Base-by-base conservation (phyloP, 2,888 invertebrate genomes). In the Melinopterus prodromus region DNA sequence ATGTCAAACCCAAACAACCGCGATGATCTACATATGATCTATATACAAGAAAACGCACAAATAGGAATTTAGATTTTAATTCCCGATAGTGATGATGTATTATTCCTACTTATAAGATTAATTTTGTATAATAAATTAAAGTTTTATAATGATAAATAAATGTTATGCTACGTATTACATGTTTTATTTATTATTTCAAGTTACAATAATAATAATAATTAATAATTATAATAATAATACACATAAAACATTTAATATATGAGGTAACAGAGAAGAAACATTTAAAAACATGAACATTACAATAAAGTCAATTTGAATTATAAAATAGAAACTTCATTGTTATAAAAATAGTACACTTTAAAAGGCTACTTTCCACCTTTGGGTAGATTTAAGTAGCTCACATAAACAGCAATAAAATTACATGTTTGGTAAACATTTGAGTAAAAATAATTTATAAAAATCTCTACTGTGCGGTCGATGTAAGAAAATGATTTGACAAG, bases 401-500 rank as follows among this genome's bases (percentile, higher is more conserved):
- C 53, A 53, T 9, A 9, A 53, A 1, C 26, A 26, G 26, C 26
- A 26, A 26, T 26, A 26, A 26, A 26, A 26, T 26, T 26, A 35
- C 26, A 26, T 26, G 26, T 26, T 26, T 26, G 26, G 26, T 77
- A 77, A 69, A 77, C 26, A 16, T 53, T 38, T 26, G 26, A 16
- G n/a, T 53, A 70, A 69, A 77, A 16, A 77, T 35, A 16, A 36
- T 77, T 1, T 12, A 26, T 70, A 70, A 70, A 35, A 16, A 35
- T 14, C 16, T 77, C 72, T 89, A 91, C 89, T 93, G 92, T 79
- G 92, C 87, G 80, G 91, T 91, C 71, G 94, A 92, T 89, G 95
- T 94, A 85, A 94, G 91, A 86, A 96, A 96, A 87, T 96, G 96
- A 85, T 95, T 94, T 80, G 94, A 94, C 26, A 97, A 90, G 0